Base-by-base conservation (phyloP, 1,140 invertebrate genomes). In the Theocolax elegans region DNA sequence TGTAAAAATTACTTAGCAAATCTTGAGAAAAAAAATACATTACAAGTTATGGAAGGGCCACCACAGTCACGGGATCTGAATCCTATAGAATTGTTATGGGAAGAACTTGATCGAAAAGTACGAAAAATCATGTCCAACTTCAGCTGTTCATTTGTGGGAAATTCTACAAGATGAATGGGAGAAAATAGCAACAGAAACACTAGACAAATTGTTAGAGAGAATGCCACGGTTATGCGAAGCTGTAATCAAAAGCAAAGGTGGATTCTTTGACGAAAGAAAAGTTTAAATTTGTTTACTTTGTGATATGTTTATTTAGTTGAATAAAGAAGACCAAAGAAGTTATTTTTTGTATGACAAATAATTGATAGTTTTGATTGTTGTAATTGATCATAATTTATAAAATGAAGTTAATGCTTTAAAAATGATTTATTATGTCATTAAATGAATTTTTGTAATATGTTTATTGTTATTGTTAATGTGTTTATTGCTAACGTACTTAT, bases 31-130 rank as follows among this genome's bases (percentile, higher is more conserved):
- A n/a, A 58, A 59, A 42, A 42, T 17, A 53, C 17, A 56, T 70
- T 44, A 12, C 7, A n/a, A 15, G 42, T 44, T 9, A 44, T 44
- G n/a, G 15, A 38, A 64, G 77, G 64, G 64, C 77, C 75, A 10
- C 49, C 77, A 27, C 80, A 81, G 60, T 76, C 72, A 10, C 76
- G 79, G 4, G 77, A 83, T 53, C 40, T 80, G 1, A 82, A 80
- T 67, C 77, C 75, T 0, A 80, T 79, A 25, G 74, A 81, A 62
- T 48, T 77, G 72, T 58, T 79, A 1, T 78, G 78, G 80, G 74
- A 68, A 59, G 49, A 74, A 27, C 54, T 80, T 13, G 73, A 80
- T 51, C 17, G 44, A 8, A 12, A 21, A 44, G 13, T 59, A 4
- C 29, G 31, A 13, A 59, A n/a, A 49, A 53, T n/a, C n/a, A 3